Base-by-base conservation (phyloP, 2,113 vertebrate species). In the Sula dactylatra region DNA sequence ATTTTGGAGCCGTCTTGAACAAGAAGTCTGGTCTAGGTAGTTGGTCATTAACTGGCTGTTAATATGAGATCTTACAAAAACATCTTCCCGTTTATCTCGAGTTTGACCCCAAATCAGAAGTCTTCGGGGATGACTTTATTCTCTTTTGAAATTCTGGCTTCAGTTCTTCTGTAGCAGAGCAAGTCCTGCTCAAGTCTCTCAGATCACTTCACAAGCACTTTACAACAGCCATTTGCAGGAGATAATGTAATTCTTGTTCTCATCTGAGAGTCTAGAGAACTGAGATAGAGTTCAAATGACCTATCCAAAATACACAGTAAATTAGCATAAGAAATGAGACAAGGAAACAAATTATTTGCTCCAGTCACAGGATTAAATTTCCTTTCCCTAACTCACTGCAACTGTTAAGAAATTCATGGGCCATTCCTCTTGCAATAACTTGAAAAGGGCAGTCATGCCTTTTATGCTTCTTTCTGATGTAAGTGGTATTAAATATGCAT, bases 321-420 rank as follows among this genome's bases (percentile, higher is more conserved):
- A 93, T 95, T 92, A 92, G 32, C 61, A 74, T 95, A 81, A 82
- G 76, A 91, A 91, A 74, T 74, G 52, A 90, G 79, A 81, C 42
- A 81, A 47, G 44, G 25, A 90, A 97, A 78, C 74, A 97, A 73
- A 58, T 92, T 94, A 73, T 36, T 94, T 96, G 50, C 85, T 94
- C 29, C 58, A 82, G 38, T 64, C 90, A 66, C 22, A 50, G 62
- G 50, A 74, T 93, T 94, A 88, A 93, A 96, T 93, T 88, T 45
- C 76, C 69, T 74, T 93, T 92, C 84, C 49, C 70, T 95, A 93
- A 58, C 34, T 91, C 62, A 49, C 49, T 89, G 70, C 44, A 91
- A 61, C 86, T 95, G 49, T 86, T 97, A 94, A 96, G 95, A 95
- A 97, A 96, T 96, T 96, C 81, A 94, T 91, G 71, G 87, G 45